phyloP scores from a whole-genome alignment of 2,888 invertebrate species.

The Rhagium mordax region DNA sequence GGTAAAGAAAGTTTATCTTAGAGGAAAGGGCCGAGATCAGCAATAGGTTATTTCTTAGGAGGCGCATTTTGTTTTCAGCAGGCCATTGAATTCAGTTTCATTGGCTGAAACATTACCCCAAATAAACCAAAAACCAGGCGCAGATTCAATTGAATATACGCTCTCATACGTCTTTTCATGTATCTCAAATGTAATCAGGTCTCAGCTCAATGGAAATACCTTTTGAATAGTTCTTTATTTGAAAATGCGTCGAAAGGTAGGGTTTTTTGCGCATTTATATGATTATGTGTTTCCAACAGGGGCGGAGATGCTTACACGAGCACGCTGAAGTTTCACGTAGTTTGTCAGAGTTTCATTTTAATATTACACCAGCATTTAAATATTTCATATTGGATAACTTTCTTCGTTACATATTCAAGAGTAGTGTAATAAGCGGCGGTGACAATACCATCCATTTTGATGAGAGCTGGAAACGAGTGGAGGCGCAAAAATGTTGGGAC shows the following conservation, averaged over 20 bases:
- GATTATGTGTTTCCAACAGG: background rate
- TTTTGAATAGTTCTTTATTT: background rate
- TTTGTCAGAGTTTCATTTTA: no score
- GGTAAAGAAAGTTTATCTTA: slow-evolving; percentile 7
- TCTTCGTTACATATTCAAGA: no score
- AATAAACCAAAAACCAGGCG: background rate
- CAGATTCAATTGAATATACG: background rate
- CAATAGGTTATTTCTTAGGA: background rate
- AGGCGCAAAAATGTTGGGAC: no score
- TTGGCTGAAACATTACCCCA: background rate
- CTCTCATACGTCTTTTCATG: background rate
- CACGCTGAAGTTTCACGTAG: no score
- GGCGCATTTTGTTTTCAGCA: slow-evolving; percentile 1
- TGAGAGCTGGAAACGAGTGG: no score
- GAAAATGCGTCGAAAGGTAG: background rate
- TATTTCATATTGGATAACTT: no score
- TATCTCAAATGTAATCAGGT: background rate
- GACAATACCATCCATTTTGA: no score
- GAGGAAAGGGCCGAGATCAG: background rate
- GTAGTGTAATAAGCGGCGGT: no score
- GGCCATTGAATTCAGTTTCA: background rate
- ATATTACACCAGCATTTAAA: no score
- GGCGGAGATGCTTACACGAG: no score
- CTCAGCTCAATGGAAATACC: background rate
- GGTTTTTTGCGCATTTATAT: background rate